A percentile compares a stretch with the other conserved stretches of the same genome.
These are phyloP conservation scores for Mastigias papua DNA, from an alignment of 30 jellyfish, hydroid and myxozoan species.

Conservation along the genomic window DNA sequence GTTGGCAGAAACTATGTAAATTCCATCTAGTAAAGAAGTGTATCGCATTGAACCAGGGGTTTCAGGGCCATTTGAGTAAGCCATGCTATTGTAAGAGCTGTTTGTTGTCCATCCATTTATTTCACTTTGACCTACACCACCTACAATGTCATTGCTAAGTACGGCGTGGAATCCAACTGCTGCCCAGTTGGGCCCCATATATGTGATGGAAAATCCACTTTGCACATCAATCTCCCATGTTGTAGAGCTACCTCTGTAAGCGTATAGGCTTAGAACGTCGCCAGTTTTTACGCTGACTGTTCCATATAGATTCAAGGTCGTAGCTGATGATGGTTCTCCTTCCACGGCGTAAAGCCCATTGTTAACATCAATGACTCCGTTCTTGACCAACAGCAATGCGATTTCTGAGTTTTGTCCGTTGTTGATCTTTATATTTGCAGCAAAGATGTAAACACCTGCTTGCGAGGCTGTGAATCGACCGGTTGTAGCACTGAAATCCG, in stretches of 20 bases:
- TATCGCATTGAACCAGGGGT: conserved; percentile 47
- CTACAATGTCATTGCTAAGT: conserved; percentile 19
- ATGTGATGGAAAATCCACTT: conserved; percentile 80
- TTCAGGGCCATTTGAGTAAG: conserved; percentile 48
- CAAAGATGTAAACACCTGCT: conserved; percentile 79
- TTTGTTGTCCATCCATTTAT: conserved; percentile 58
- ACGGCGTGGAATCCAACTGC: conserved; percentile 89
- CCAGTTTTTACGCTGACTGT: conserved; percentile 82
- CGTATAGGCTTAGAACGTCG: conserved; percentile 64
- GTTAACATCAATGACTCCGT: conserved; percentile 73
- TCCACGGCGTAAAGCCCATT: conserved; percentile 79
- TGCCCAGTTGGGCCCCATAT: conserved; percentile 95
- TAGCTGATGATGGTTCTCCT: conserved; percentile 67
- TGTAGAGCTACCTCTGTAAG: conserved; percentile 28
- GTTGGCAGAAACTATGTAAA: conserved; percentile 85
- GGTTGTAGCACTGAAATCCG: conserved; percentile 78
- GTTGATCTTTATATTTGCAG: conserved; percentile 81
- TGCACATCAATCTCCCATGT: conserved; percentile 53
- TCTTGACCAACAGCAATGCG: conserved; percentile 66
- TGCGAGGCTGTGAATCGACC: conserved; percentile 97
- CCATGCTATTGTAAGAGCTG: conserved; percentile 15
- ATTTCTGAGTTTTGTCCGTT: conserved; percentile 68
- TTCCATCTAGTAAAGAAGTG: conserved; percentile 49
- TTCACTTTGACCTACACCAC: conserved; percentile 22
- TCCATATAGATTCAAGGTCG: conserved; percentile 85